Evolutionary conservation across 2,797 vertebrate genomes (phyloP), one percentile per base, ranked within the genome.

Genomic region (Falco rusticolus): DNA sequence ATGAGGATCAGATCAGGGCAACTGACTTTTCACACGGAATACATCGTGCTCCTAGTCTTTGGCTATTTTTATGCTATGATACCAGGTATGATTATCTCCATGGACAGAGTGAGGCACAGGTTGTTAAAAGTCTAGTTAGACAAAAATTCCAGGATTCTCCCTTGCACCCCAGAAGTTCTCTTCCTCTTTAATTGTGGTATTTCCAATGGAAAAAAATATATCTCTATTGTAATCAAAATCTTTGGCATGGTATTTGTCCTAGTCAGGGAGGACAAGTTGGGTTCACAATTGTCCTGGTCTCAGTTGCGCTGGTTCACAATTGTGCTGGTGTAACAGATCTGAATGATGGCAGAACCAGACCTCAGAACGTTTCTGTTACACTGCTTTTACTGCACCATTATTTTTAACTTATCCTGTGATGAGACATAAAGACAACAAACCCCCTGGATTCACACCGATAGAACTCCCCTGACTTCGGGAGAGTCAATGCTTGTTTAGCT

Each of bases 401-500:
- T 88, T 94, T 84, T 68, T n/a, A 94, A 75, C 31, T 94, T 88
- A 57, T 45, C 90, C 82, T 87, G 53, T 53, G 59, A 87, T 6
- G 16, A 89, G 81, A 92, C 69, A 69, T 16, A 43, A 80, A 88
- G 48, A 79, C 81, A 89, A 86, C 61, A 77, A 9, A 28, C 14
- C 13, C 50, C 31, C 70, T 72, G 56, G 81, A 89, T 91, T 94
- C 84, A 74, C 51, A 74, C 63, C 47, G 57, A 68, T 37, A 82
- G 43, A 95, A 69, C 78, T 85, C 59, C 63, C 69, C 51, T 83
- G 89, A 83, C 79, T 80, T 85, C 34, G 43, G 48, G 64, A 82
- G 50, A 84, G 60, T 85, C 70, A 92, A 51, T 56, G 71, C 78
- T 87, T 3, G 0, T 85, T 91, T 91, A 85, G 28, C 16, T 85